Base-by-base conservation (phyloP, 1,140 invertebrate species). In the Whitmania pigra region DNA sequence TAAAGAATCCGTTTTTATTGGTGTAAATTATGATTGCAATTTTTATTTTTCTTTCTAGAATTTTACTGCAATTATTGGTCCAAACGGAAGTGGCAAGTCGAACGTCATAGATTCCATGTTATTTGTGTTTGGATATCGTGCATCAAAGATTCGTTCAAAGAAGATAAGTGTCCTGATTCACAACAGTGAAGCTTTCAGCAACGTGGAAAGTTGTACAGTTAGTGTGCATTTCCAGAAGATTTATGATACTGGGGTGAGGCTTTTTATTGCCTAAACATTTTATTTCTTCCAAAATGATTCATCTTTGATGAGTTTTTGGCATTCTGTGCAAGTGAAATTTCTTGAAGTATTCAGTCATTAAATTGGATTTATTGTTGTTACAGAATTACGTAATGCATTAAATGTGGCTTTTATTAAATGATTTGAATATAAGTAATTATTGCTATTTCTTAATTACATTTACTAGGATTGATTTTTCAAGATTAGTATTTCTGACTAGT, bases 51-150 rank as follows among this genome's bases (percentile, higher is more conserved):
- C 11, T 70, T 74, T 87, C 69, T 82, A 94, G 89, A 92, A 90
- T 82, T 99, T 98, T 78, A 93, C 94, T 27, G 88, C 93, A 17
- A 97, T 99, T 75, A 89, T 99, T 78, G 97, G 97, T 0, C 96
- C 97, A 0, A 99, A 99, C 85, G 97, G 97, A n/a, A 97, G 93
- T 84, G 97, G 97, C 0, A 99, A 99, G 79, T 96, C 93, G 75
- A 99, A 99, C 83, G 93, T 98, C 0, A 99, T 99, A 77, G 97
- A 99, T 83, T 95, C 97, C 0, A 92, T 99, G 89, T 84, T 99
- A 73, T 99, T 99, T 87, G 97, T 99, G 0, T 98, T 99, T 87
- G 95, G 95, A 13, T 98, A 94, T 81, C 79, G 94, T 77, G 93
- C 96, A 0, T 89, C 88, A 67, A 97, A 96, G 83, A 95, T 99